phyloP scores from a whole-genome alignment of 92 coral and sea anemone genomes.

The Paragorgia papillata region DNA sequence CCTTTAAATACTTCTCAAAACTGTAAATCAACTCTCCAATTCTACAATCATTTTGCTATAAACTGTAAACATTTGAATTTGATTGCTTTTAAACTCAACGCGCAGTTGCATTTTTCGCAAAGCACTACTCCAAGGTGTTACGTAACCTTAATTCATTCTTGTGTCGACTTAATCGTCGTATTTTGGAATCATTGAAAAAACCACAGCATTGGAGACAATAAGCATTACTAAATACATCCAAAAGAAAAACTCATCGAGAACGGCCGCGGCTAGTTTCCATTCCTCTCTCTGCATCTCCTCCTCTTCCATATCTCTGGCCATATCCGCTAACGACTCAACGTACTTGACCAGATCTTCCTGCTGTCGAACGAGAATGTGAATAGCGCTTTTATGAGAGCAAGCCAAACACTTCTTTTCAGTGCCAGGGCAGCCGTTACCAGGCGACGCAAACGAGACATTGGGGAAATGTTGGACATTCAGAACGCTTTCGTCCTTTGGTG shows the following conservation, averaged over 20 bases:
- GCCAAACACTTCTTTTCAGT: neutral
- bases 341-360: slow-evolving; percentile 73
- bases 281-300: slow-evolving; percentile 85
- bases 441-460: neutral
- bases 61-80: too few relatives aligned
- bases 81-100: too few relatives aligned
- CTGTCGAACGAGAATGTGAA: slow-evolving; percentile 49
- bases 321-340: slow-evolving; percentile 70
- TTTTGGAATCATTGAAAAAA: slow-evolving; percentile 80
- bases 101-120: too few relatives aligned
- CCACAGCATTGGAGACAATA: slow-evolving; percentile 65
- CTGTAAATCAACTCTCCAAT: too few relatives aligned
- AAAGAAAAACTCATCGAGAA: slow-evolving; percentile 77
- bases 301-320: slow-evolving; percentile 71
- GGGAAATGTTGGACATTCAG: neutral
- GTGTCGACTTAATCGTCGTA: slow-evolving; percentile 36
- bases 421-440: neutral
- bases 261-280: slow-evolving; percentile 92
- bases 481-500: neutral
- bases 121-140: too few relatives aligned
- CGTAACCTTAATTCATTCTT: too few relatives aligned
- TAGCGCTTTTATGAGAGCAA: slow-evolving; percentile 13
- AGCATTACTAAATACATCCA: slow-evolving; percentile 78
- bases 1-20: too few relatives aligned
- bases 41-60: too few relatives aligned